A percentile compares a stretch with the other conserved stretches of the same genome.
Conservation (phyloP, 2,888 invertebrate genomes). For the Pogonocherus hispidulus region DNA sequence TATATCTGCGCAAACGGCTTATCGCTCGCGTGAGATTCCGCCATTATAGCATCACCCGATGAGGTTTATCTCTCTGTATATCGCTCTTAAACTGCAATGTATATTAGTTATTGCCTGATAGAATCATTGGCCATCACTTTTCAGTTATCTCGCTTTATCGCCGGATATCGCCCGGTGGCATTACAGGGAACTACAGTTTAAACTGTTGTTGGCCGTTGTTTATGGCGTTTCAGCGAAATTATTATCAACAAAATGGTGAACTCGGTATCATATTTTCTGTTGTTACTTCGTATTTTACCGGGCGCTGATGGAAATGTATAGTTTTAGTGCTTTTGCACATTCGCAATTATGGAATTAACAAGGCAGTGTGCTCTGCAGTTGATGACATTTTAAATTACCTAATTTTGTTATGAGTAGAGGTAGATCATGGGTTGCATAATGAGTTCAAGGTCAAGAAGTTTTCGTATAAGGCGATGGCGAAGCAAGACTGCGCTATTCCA, state of each 20-base stretch:
- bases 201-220: slow-evolving; percentile 42
- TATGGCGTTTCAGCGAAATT: slow-evolving; percentile 54
- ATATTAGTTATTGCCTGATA: slow-evolving; percentile 64
- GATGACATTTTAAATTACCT: neutral
- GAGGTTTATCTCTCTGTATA: slow-evolving; percentile 59
- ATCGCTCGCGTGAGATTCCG: slow-evolving; percentile 63
- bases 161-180: slow-evolving; percentile 39
- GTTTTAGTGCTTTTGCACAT: slow-evolving; percentile 4
- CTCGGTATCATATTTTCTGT: slow-evolving; percentile 50
- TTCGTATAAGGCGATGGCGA: too few relatives aligned
- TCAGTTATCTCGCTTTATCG: slow-evolving; percentile 53
- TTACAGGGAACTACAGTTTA: slow-evolving; percentile 34
- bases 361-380: neutral
- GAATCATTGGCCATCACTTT: slow-evolving; percentile 63
- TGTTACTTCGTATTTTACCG: slow-evolving; percentile 44
- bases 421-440: too few relatives aligned
- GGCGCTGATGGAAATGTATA: neutral
- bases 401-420: too few relatives aligned
- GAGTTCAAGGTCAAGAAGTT: too few relatives aligned
- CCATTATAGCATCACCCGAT: slow-evolving; percentile 63
- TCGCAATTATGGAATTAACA: neutral
- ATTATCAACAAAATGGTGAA: slow-evolving; percentile 53
- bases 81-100: slow-evolving; percentile 62
- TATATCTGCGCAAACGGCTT: slow-evolving; percentile 49
- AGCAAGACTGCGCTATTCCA: too few relatives aligned